These are phyloP conservation scores for Hydraecia micacea DNA, from an alignment of 2,888 invertebrate species.

Conservation along the genomic window DNA sequence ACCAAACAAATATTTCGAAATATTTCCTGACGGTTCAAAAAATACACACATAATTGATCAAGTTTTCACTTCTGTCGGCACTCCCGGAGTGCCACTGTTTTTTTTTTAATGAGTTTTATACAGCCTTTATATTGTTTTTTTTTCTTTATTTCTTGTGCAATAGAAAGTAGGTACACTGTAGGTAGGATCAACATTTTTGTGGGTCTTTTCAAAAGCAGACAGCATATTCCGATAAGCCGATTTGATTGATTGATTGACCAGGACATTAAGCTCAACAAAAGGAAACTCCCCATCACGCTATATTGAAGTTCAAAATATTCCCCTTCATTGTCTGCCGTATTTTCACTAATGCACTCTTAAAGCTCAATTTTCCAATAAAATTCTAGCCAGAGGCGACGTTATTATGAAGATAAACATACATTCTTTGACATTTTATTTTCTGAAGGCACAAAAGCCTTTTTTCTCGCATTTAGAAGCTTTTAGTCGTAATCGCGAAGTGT, in stretches of 20 bases:
- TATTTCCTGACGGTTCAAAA: too few relatives aligned
- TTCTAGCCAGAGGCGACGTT: slow-evolving; percentile 19
- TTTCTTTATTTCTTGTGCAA: not conserved
- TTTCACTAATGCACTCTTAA: slow-evolving; percentile 38
- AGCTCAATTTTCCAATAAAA: slow-evolving; percentile 45
- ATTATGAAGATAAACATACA: slow-evolving; percentile 50
- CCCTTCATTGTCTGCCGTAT: slow-evolving; percentile 25
- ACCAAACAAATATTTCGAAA: too few relatives aligned
- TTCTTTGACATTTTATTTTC: slow-evolving; percentile 54
- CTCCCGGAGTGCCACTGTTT: too few relatives aligned
- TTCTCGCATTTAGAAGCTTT: slow-evolving; percentile 71
- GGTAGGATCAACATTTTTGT: not conserved
- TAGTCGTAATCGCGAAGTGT: slow-evolving; percentile 65
- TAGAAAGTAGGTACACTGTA: not conserved
- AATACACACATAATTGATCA: too few relatives aligned
- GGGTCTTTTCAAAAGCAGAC: not conserved
- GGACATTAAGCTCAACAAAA: slow-evolving; percentile 6
- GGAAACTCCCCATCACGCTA: not conserved
- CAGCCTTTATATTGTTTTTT: not conserved
- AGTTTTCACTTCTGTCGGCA: too few relatives aligned
- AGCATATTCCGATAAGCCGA: slow-evolving; percentile 26
- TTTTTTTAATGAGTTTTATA: not conserved
- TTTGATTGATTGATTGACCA: slow-evolving; percentile 42
- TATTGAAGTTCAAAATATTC: slow-evolving; percentile 27
- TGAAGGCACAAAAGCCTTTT: slow-evolving; percentile 48